Percentiles rank a stretch among this genome's conserved stretches.
Conservation (phyloP, 2,888 invertebrate species). For the Clitarchus hookeri region DNA sequence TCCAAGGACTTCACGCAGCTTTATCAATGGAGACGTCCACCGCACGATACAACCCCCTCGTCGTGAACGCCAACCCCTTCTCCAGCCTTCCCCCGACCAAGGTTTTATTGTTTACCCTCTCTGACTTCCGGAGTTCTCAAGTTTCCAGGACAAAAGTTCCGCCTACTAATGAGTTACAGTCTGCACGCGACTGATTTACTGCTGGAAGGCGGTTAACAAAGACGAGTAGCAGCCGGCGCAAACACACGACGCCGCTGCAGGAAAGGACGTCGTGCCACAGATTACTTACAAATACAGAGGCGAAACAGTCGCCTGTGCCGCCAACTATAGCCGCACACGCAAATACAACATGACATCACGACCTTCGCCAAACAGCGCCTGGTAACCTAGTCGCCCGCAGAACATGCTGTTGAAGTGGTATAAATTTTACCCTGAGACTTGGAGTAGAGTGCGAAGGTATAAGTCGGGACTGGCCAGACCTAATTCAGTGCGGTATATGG, state of each 20-base stretch:
- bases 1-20: background rate
- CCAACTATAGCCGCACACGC: no score
- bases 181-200: background rate
- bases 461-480: no score
- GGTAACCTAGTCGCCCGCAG: no score
- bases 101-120: background rate
- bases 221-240: background rate
- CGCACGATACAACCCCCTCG: background rate
- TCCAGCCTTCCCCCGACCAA: background rate
- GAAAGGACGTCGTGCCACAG: background rate
- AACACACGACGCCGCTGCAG: background rate
- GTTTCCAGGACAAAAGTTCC: background rate
- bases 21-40: background rate
- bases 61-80: background rate
- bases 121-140: background rate
- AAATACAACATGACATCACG: no score
- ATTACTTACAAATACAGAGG: no score
- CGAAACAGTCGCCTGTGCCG: no score
- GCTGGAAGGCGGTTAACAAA: background rate
- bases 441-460: no score
- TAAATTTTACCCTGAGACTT: no score
- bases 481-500: no score
- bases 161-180: conserved; percentile 9
- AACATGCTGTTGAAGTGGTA: no score
- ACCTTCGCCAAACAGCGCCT: no score